Conservation (phyloP, 2,888 invertebrate genomes). For the Tribolium freemani region DNA sequence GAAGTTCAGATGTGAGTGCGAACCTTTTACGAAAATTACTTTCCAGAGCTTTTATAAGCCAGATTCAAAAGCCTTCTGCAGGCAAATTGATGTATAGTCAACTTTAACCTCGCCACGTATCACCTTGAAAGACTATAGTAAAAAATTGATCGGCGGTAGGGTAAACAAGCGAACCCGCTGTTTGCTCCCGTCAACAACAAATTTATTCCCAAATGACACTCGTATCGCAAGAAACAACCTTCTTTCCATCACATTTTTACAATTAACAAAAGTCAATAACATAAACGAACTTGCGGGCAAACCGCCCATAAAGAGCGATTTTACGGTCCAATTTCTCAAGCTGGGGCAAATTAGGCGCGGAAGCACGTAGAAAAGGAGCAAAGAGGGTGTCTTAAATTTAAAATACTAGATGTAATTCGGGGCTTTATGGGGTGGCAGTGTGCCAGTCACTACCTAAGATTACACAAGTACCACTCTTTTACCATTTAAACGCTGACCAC, state of each 20-base stretch:
- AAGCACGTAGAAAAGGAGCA: constrained; percentile 51
- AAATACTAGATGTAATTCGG: constrained; percentile 51
- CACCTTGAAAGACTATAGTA: constrained; percentile 22
- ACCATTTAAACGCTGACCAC: constrained; percentile 41
- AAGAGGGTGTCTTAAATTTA: constrained; percentile 52
- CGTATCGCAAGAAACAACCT: not conserved
- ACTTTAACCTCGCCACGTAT: constrained; percentile 36
- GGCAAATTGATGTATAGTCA: constrained; percentile 50
- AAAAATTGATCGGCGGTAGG: constrained; percentile 18
- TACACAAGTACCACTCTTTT: constrained; percentile 35
- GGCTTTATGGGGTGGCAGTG: constrained; percentile 47
- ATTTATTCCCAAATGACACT: constrained; percentile 13
- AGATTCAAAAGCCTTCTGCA: constrained; percentile 49
- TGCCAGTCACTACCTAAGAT: constrained; percentile 23
- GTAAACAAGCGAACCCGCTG: constrained; percentile 18
- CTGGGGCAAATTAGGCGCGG: constrained; percentile 50
- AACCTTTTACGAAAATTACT: constrained; percentile 64
- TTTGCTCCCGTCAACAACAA: constrained; percentile 4
- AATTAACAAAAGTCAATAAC: constrained; percentile 38
- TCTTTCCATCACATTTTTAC: not conserved
- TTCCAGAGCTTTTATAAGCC: constrained; percentile 58
- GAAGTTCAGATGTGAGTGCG: constrained; percentile 52
- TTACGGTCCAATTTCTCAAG: constrained; percentile 47
- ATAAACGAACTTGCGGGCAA: constrained; percentile 25
- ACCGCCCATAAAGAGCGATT: constrained; percentile 44